phyloP scores from a whole-genome alignment of 2,888 invertebrate genomes.

The Temnothorax rugatulus region DNA sequence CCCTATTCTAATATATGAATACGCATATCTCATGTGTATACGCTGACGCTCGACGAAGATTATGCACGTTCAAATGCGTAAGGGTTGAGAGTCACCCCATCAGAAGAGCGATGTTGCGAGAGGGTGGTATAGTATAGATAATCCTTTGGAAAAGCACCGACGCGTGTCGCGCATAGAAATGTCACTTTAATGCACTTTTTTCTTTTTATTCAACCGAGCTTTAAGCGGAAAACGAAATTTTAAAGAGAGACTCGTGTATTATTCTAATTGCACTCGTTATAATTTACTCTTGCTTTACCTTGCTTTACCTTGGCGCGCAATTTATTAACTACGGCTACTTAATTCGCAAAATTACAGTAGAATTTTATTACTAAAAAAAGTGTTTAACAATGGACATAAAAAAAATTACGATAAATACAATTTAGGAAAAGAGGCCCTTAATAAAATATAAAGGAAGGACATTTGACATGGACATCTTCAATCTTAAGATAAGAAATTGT shows the following conservation, averaged over 20 bases:
- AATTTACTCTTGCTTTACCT: not conserved
- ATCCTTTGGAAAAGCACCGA: constrained; percentile 47
- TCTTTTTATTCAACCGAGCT: constrained; percentile 2
- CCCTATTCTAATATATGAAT: constrained; percentile 54
- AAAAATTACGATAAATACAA: not conserved
- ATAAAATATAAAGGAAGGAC: not conserved
- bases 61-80: constrained; percentile 61
- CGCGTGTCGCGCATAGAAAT: constrained; percentile 40
- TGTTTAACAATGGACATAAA: not conserved
- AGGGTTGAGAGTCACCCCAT: constrained; percentile 72
- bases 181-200: constrained; percentile 11
- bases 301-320: not conserved
- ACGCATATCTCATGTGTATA: constrained; percentile 52
- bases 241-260: constrained; percentile 10
- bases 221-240: constrained; percentile 35
- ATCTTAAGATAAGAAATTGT: not conserved
- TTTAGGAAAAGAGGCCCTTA: not conserved
- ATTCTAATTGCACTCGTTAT: not conserved
- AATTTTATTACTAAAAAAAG: not conserved
- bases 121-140: constrained; percentile 33
- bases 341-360: not conserved
- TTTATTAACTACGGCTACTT: not conserved
- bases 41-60: constrained; percentile 61
- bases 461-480: not conserved
- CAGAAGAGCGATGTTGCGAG: constrained; percentile 63